Evolutionary conservation across 2,888 invertebrate species (phyloP).

Genomic region (Agrochola lota): DNA sequence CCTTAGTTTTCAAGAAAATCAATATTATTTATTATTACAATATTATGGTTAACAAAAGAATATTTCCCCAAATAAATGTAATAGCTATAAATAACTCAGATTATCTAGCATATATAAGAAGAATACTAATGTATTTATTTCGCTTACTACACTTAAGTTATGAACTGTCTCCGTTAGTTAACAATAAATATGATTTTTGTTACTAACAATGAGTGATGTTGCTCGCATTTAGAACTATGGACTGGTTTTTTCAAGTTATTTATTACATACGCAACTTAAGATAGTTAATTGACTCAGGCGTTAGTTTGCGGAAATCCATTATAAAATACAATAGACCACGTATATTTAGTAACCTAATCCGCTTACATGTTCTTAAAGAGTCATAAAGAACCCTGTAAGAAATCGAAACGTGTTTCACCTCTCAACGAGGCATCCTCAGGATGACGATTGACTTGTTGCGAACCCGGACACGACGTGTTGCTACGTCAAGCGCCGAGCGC

Average conservation of each 20-base stretch:
- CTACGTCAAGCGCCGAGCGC: too few relatives aligned
- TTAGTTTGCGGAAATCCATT: too few relatives aligned
- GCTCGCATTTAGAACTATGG: conserved; percentile 50
- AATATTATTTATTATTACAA: background rate
- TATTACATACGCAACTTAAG: background rate
- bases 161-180: conserved; percentile 73
- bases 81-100: conserved; percentile 66
- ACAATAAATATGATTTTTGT: conserved; percentile 69
- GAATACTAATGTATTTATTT: conserved; percentile 88
- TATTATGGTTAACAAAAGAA: conserved; percentile 26
- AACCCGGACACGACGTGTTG: too few relatives aligned
- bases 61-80: conserved; percentile 51
- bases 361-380: too few relatives aligned
- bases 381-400: too few relatives aligned
- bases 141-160: conserved; percentile 81
- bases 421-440: too few relatives aligned
- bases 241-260: conserved; percentile 29
- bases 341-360: too few relatives aligned
- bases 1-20: background rate
- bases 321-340: too few relatives aligned
- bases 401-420: too few relatives aligned
- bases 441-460: too few relatives aligned
- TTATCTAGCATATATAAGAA: conserved; percentile 74
- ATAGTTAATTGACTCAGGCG: too few relatives aligned
- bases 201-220: conserved; percentile 69